Base-by-base conservation (phyloP, 2,113 vertebrate species). In the Calypte anna region DNA sequence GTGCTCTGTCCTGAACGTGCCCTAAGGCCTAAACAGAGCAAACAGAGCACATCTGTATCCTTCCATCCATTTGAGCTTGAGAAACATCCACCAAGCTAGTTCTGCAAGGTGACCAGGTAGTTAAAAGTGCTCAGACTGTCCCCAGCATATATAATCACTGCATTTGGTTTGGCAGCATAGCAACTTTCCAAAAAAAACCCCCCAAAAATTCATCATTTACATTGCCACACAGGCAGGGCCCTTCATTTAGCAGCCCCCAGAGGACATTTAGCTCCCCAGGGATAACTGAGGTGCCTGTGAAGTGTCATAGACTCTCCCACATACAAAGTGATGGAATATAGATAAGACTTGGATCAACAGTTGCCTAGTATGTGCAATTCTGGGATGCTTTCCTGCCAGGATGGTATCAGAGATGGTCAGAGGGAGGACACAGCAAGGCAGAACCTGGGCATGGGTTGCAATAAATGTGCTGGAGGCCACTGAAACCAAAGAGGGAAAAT, bases 241-340 rank as follows among this genome's bases (percentile, higher is more conserved):
- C 31, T 63, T 44, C 76, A 59, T 19, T 40, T 23, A n/a, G 62
- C 27, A 54, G 63, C 33, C 54, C 43, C 23, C 36, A 43, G 40
- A 57, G 8, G 28, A 43, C 7, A 14, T 3, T 44, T 10, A 28
- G 62, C 33, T 81, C 20, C 75, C 14, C 38, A 27, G 18, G n/a
- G 50, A 22, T 1, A 59, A 8, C 31, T 53, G 16, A 31, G 12
- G 9, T 21, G 12, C 5, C 13, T 9, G 0, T 7, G 10, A 68
- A n/a, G 7, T 10, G 31, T 28, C 27, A 3, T 7, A 31, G 58
- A 12, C 17, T 33, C 63, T 77, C 51, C 12, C 40, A 43, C 0
- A 0, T 14, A 3, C 21, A 30, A 21, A 21, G 15, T 21, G 25
- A 69, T 5, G 22, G 0, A 21, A 7, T 3, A 11, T 28, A 48